Base-by-base conservation (phyloP, 1,140 invertebrate genomes). In the Drosophila sp. region DNA sequence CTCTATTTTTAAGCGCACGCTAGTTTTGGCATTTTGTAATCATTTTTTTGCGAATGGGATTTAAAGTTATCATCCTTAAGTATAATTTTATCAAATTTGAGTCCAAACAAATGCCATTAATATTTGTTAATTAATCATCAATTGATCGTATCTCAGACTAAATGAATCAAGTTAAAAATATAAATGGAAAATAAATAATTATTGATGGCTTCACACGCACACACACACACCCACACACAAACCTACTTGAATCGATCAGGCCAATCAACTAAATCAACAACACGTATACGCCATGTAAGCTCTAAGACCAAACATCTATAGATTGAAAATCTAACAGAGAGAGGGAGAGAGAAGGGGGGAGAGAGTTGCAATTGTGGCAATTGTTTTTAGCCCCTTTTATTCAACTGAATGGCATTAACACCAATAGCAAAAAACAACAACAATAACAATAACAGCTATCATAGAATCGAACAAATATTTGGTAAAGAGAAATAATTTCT, bases 191-290 rank as follows among this genome's bases (percentile, higher is more conserved):
- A 78, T 75, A 78, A 72, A 79, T 69, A 87, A 86, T 87, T 83
- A 77, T 86, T 86, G 72, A 73, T 77, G 67, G 60, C 72, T 70
- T 70, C 55, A 67, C 70, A 33, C 55, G 33, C 30, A 11, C 25
- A 57, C 40, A 44, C 25, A 30, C 40, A 32, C 6, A 30, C 7
- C 25, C 29, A 69, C 65, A 72, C 70, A 64, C 67, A 75, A 60
- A 70, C 72, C 70, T 60, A 66, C 73, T 73, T 38, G 35, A 38
- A 11, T 38, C 11, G 35, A 63, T 86, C 72, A 83, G 87, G 76
- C 83, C 83, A 86, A 86, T 86, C 83, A 86, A 87, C 79, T 70
- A 76, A 74, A 73, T 86, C 83, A 86, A 86, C 83, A 86, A 66
- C 74, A 87, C 70, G 72, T 76, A 87, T 87, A 83, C 72, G 76